Base-by-base conservation (phyloP, 2,888 invertebrate species). In the Drosophila meridionalis region DNA sequence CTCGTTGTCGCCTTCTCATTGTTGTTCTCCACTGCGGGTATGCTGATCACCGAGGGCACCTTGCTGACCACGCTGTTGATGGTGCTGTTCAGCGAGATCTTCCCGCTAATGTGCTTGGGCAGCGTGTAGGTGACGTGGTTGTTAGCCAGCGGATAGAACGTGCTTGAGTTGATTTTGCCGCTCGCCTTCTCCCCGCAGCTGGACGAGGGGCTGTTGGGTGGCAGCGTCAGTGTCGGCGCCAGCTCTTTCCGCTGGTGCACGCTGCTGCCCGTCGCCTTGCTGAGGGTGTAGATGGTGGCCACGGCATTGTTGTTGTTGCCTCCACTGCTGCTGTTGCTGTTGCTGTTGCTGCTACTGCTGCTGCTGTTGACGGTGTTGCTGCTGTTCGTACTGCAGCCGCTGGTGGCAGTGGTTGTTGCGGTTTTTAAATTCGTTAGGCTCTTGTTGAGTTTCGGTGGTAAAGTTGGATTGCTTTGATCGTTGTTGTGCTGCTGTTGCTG, bases 361-460 rank as follows among this genome's bases (percentile, higher is more conserved):
- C 56, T 66, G 45, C 26, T 47, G 64, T 26, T 53, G 47, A 1
- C 30, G 43, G 11, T 48, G 73, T 56, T 67, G 67, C 59, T 48
- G 48, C 20, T 55, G 53, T 32, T 50, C 34, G 50, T 20, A 32
- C 71, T 69, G 69, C 63, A 52, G 70, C 63, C 66, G 64, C 30
- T 56, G 50, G 70, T 71, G 74, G 50, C 58, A 57, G 73, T 50
- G 58, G 61, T 72, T 76, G 84, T 77, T 43, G 82, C 76, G 57
- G 85, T 75, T 77, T 92, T 92, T 82, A 92, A 92, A 92, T 92
- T 92, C 83, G 91, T 91, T 82, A 92, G 84, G 79, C 91, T 92
- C 89, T 93, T 93, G 82, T 93, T 92, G 81, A 93, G 90, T 92
- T 93, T 93, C 85, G 93, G 93, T 91, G 93, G 93, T 90, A 93